phyloP scores from a whole-genome alignment of 1,140 invertebrate genomes.

The Saccostrea glomerata region DNA sequence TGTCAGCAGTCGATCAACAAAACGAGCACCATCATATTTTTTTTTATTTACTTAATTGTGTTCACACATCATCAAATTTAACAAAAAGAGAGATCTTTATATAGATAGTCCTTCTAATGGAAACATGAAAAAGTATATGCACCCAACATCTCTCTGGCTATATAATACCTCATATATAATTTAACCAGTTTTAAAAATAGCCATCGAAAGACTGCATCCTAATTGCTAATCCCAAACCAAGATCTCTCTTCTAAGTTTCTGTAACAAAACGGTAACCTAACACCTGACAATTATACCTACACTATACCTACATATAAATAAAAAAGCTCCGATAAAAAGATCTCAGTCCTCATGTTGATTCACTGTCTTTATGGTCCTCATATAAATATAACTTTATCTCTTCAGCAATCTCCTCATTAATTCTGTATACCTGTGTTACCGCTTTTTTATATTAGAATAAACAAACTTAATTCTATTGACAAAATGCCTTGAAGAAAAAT shows the following conservation, averaged over 20 bases:
- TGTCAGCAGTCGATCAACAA: not conserved
- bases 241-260: no score
- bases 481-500: not conserved
- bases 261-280: not conserved
- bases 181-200: not conserved
- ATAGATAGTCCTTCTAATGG: not conserved
- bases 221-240: no score
- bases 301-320: not conserved
- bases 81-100: not conserved
- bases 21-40: not conserved
- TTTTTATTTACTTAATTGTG: not conserved
- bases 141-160: not conserved
- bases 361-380: not conserved
- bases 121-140: not conserved
- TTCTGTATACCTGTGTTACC: constrained; percentile 18
- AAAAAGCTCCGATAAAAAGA: not conserved
- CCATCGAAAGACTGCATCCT: not conserved
- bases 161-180: not conserved
- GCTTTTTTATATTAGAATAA: not conserved
- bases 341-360: not conserved
- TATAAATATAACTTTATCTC: not conserved
- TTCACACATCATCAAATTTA: constrained; percentile 30
- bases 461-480: constrained; percentile 1
- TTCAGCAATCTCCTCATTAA: constrained; percentile 13
- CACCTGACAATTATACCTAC: not conserved